phyloP scores from a whole-genome alignment of 2,888 invertebrate species.

The Mimas tiliae region DNA sequence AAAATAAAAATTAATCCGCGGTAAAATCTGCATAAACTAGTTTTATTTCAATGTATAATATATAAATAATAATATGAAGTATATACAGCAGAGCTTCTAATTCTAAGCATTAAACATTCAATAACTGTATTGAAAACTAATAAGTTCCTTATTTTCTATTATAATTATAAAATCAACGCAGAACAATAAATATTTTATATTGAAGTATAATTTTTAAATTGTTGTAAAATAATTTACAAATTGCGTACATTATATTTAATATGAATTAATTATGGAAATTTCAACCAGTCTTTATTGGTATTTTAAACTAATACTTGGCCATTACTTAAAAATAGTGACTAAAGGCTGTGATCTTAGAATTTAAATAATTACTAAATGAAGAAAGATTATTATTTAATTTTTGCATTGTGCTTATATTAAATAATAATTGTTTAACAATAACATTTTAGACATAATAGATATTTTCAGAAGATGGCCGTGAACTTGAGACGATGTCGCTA shows the following conservation, averaged over 20 bases:
- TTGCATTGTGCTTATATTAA: neutral
- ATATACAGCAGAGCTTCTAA: no score
- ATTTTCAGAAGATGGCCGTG: neutral
- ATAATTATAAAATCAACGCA: neutral
- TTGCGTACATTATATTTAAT: conserved; percentile 24
- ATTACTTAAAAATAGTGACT: conserved; percentile 28
- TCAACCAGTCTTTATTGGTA: conserved; percentile 30
- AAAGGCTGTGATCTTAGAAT: conserved; percentile 24
- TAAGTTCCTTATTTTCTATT: conserved; percentile 4
- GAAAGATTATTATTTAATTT: neutral
- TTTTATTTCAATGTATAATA: no score
- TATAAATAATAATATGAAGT: no score
- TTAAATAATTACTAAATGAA: conserved; percentile 13
- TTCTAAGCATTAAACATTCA: neutral
- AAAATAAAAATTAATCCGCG: no score
- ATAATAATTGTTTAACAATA: neutral
- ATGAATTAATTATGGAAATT: conserved; percentile 37
- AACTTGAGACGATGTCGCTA: neutral
- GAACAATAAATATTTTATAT: conserved; percentile 2
- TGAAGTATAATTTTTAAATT: conserved; percentile 2
- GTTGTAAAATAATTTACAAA: conserved; percentile 15
- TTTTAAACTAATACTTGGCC: conserved; percentile 32
- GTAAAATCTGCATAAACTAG: no score
- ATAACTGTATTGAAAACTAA: conserved; percentile 9
- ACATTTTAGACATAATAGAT: neutral